phyloP scores from a whole-genome alignment of 1,140 invertebrate species.

The Cheumatopsyche charites region DNA sequence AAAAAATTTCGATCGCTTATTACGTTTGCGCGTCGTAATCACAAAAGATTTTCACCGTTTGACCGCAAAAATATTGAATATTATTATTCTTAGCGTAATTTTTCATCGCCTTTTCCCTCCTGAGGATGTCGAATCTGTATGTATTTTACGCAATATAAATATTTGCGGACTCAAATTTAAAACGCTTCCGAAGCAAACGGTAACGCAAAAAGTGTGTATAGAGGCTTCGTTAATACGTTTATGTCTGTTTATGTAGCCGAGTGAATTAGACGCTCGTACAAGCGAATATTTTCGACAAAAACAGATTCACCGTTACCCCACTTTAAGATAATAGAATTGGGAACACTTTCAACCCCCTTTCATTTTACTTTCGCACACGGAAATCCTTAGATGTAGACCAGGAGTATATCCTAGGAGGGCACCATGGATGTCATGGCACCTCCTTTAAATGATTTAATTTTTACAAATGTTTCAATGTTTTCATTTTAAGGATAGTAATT shows the following conservation, averaged over 20 bases:
- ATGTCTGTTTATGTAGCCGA: too few species aligned
- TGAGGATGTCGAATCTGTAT: neutral
- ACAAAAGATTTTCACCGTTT: conserved; percentile 14
- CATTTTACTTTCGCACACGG: conserved; percentile 1
- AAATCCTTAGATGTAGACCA: conserved; percentile 4
- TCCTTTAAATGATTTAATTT: too few species aligned
- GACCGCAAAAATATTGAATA: conserved; percentile 11
- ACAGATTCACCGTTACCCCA: neutral
- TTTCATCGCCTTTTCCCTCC: neutral
- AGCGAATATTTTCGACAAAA: neutral
- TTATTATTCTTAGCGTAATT: conserved; percentile 6
- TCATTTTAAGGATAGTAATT: too few species aligned
- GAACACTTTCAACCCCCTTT: conserved; percentile 1
- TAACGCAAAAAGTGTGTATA: too few species aligned
- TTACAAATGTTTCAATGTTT: too few species aligned
- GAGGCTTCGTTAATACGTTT: too few species aligned
- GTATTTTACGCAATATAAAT: neutral
- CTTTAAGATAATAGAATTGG: conserved; percentile 10
- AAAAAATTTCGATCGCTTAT: conserved; percentile 14
- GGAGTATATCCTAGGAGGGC: too few species aligned
- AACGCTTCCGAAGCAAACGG: too few species aligned
- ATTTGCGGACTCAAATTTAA: neutral
- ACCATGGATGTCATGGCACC: too few species aligned
- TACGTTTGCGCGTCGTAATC: conserved; percentile 6
- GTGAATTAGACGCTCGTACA: neutral